Conservation (phyloP, 2,888 invertebrate species). For the Synergus itoensis region DNA sequence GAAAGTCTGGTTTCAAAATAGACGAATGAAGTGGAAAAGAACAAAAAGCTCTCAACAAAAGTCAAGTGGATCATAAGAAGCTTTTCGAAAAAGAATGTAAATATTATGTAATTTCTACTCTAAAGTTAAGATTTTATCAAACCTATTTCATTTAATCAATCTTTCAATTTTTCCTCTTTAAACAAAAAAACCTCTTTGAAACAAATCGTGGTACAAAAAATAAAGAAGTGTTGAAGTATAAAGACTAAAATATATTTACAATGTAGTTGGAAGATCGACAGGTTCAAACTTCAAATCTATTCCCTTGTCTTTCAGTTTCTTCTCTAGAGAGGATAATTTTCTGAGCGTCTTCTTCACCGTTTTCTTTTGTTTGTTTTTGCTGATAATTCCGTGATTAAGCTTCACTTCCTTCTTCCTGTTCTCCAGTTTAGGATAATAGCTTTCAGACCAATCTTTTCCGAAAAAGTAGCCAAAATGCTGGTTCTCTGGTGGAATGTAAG, state of each 20-base stretch:
- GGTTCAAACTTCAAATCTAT: slow-evolving; percentile 68
- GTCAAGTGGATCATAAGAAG: slow-evolving; percentile 31
- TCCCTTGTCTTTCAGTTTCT: slow-evolving; percentile 69
- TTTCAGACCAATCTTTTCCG: slow-evolving; percentile 79
- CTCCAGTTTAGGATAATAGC: slow-evolving; percentile 78
- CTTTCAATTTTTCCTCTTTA: not conserved
- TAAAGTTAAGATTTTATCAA: not conserved
- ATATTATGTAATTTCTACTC: not conserved
- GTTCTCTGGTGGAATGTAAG: slow-evolving; percentile 84
- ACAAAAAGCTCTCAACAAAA: slow-evolving; percentile 82
- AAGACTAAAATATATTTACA: slow-evolving; percentile 41
- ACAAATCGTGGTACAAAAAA: not conserved
- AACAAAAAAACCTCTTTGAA: not conserved
- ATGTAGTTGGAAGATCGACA: slow-evolving; percentile 45
- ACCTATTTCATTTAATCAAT: not conserved
- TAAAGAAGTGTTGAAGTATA: not conserved
- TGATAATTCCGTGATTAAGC: slow-evolving; percentile 78
- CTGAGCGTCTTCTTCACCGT: slow-evolving; percentile 76
- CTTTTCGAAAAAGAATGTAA: slow-evolving; percentile 44
- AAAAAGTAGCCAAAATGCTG: slow-evolving; percentile 81
- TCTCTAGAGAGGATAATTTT: slow-evolving; percentile 70
- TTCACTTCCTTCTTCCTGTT: slow-evolving; percentile 77
- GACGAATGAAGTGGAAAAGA: slow-evolving; percentile 94
- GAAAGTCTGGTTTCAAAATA: slow-evolving; percentile 94
- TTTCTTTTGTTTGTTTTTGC: slow-evolving; percentile 75